Evolutionary conservation across 2,113 vertebrate species (phyloP).

Genomic region (Erythrocercus mccallii): DNA sequence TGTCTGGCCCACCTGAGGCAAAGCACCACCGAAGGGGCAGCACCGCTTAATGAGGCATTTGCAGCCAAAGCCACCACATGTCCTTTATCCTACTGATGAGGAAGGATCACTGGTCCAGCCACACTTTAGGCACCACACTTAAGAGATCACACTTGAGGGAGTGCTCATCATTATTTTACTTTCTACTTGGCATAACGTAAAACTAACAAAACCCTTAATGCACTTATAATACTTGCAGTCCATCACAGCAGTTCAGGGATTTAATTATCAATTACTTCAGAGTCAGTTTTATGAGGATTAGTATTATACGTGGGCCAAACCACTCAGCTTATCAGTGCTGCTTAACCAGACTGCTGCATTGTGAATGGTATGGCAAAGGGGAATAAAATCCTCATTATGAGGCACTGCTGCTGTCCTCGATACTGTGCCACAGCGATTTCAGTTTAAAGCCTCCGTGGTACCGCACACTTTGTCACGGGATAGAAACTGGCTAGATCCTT

Average conservation of each 20-base stretch:
- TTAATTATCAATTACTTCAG: constrained; percentile 26
- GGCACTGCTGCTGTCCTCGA: not conserved
- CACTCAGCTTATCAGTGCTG: constrained; percentile 23
- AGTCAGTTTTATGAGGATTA: constrained; percentile 6
- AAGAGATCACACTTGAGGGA: not conserved
- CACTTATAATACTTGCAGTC: not conserved
- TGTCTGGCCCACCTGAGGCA: not conserved
- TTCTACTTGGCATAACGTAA: not conserved
- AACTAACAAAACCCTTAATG: not conserved
- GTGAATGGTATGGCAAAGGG: not conserved
- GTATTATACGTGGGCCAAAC: not conserved
- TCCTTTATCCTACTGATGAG: not conserved
- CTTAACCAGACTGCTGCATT: not conserved
- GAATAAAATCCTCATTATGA: constrained; percentile 42
- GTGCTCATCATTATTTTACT: not conserved
- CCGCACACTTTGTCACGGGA: not conserved
- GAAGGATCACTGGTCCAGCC: not conserved
- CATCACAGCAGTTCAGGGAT: not conserved
- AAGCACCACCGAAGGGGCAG: not conserved
- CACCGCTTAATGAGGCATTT: not conserved
- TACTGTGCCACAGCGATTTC: not conserved
- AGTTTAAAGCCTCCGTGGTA: not conserved
- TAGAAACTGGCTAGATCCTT: not conserved
- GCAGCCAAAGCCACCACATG: accelerated
- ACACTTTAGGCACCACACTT: not conserved